Base-by-base conservation (phyloP, 2,797 vertebrate genomes). In the Lacerta bilineata region DNA sequence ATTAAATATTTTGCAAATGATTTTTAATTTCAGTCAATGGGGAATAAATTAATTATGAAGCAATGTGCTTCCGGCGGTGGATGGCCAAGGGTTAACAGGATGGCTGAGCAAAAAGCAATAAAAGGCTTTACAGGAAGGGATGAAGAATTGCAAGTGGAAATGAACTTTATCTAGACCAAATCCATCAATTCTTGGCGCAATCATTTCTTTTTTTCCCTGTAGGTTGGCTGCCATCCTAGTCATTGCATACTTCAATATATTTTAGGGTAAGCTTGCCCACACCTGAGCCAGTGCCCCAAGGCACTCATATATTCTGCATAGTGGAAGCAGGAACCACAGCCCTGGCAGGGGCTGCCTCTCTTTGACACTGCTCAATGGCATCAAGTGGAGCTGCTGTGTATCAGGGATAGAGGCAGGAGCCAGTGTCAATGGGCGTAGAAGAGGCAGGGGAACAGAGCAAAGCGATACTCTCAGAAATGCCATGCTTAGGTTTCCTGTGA, bases 1-100 rank as follows among this genome's bases (percentile, higher is more conserved):
- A 85, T 85, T 79, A 91, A 95, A 94, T 91, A 90, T 94, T 94
- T 92, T 85, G 75, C 15, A 1, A 82, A 46, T 20, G 6, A 61
- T 39, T 39, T 27, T 27, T 55, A 15, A 55, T 55, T 75, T 76
- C 20, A 9, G 27, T 88, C 89, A 80, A 88, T 88, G 86, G 72
- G 0, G 69, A 92, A 84, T 83, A 88, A 93, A 94, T 91, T 61
- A 1, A 85, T 89, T 0, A 76, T 87, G 90, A 92, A 87, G 88
- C 88, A 1, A 86, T 59, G 55, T 88, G 17, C 13, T 13, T 87
- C 84, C 71, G 0, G 36, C 80, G 1, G 64, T 88, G 85, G 72
- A 27, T 20, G 80, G 72, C 61, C 41, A 0, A 55, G 90, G 59
- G 75, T 33, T 46, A 59, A 23, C 8, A 41, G 39, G 29, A 68